A percentile compares a stretch with the other conserved stretches of the same genome.
phyloP scores from a whole-genome alignment of 2,888 invertebrate genomes.

The Chironomus riparius region DNA sequence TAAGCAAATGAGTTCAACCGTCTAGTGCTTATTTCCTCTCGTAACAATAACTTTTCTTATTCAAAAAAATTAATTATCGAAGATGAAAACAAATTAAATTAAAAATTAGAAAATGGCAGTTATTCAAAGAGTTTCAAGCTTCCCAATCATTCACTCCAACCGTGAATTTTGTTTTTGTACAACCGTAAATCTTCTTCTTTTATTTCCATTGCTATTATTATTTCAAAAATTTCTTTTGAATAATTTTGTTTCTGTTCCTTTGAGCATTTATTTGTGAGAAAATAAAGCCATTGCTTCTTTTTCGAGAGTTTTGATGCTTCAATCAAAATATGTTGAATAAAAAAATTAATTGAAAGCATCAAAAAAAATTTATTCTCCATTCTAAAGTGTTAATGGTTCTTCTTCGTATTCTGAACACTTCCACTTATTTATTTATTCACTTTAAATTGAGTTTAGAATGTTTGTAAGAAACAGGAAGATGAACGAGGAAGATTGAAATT shows the following conservation, averaged over 20 bases:
- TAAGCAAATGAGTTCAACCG: not conserved
- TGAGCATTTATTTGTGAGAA: not conserved
- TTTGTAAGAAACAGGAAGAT: no score
- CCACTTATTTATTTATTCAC: no score
- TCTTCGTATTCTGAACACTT: no score
- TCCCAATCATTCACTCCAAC: slow-evolving; percentile 17
- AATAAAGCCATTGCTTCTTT: not conserved
- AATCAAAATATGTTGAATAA: slow-evolving; percentile 7
- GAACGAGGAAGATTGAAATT: no score
- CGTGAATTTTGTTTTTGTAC: not conserved
- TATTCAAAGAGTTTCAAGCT: not conserved
- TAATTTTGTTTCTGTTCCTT: no score
- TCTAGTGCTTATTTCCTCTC: not conserved
- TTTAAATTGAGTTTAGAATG: no score
- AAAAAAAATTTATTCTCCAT: not conserved
- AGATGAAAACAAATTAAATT: not conserved
- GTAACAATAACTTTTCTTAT: not conserved
- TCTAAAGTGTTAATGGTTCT: not conserved
- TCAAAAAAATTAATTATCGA: not conserved
- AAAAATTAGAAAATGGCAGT: slow-evolving; percentile 13
- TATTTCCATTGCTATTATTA: not conserved
- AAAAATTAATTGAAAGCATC: not conserved
- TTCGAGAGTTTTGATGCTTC: slow-evolving; percentile 17
- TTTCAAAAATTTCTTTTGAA: no score
- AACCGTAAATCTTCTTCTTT: not conserved